Percentiles rank a stretch among this genome's conserved stretches.
Evolutionary conservation across 30 jellyfish, hydroid and myxozoan species (phyloP).

Genomic region (Hydractinia symbiolongicarpus): DNA sequence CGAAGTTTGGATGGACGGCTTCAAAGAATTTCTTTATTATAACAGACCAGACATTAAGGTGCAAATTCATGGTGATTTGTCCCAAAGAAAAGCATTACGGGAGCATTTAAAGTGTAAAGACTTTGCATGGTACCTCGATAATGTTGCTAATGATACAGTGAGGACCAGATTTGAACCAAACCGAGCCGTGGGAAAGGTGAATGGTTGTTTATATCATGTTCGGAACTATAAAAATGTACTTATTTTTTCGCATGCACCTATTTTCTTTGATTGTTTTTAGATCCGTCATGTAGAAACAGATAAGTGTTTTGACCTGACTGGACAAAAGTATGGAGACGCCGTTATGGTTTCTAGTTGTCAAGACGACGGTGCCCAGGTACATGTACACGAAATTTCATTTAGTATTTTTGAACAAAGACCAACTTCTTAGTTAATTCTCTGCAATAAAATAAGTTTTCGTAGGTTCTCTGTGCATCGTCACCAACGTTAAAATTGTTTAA

Average conservation of each 20-base stretch:
- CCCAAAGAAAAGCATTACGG: slow-evolving; percentile 57
- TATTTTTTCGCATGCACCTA: not conserved
- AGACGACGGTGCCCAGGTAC: slow-evolving; percentile 75
- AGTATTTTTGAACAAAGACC: no score
- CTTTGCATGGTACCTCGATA: slow-evolving; percentile 82
- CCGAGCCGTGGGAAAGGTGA: slow-evolving; percentile 77
- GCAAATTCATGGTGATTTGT: slow-evolving; percentile 57
- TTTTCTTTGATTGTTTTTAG: slow-evolving; percentile 10
- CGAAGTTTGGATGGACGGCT: slow-evolving; percentile 98
- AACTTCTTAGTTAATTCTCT: no score
- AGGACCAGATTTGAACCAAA: slow-evolving; percentile 86
- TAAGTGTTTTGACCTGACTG: slow-evolving; percentile 54
- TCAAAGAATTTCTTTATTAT: slow-evolving; percentile 66
- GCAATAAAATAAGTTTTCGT: no score
- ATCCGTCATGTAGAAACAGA: slow-evolving; percentile 49
- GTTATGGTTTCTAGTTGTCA: slow-evolving; percentile 63
- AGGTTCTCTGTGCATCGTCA: no score
- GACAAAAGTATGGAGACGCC: slow-evolving; percentile 61
- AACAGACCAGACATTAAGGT: slow-evolving; percentile 59
- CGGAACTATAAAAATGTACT: not conserved
- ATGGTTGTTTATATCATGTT: not conserved
- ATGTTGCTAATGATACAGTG: slow-evolving; percentile 75
- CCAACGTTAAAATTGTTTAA: no score
- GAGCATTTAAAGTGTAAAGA: slow-evolving; percentile 57
- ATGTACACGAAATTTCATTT: no score